Base-by-base conservation (phyloP, 2,888 invertebrate species). In the Lacanobia wlatinum region DNA sequence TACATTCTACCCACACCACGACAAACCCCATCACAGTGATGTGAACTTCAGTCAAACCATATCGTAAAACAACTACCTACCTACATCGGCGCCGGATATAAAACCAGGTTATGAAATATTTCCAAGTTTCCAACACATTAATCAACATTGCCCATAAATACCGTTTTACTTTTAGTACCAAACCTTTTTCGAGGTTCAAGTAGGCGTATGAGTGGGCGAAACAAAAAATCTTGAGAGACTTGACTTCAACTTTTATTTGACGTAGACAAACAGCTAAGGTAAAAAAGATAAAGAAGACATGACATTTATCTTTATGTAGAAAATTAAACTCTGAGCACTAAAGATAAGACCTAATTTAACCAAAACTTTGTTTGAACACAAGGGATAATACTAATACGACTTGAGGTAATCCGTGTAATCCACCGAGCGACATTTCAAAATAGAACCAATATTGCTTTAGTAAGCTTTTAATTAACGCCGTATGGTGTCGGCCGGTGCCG, bases 101-200 rank as follows among this genome's bases (percentile, higher is more conserved):
- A 50, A 72, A 62, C 7, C 48, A 55, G 53, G 58, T 67, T 67
- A 59, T 28, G 53, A 71, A 59, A 77, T 58, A 34, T 59, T 34
- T 66, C n/a, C 34, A 52, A 28, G 40, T 71, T 67, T 18, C 23
- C 4, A 12, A 16, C 59, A 16, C 48, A 55, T 71, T 60, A 50
- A 66, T 66, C 71, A 65, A n/a, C 34, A 53, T 18, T 18, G 18
- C 14, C 28, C 21, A 62, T 76, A 34, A 53, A 75, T 46, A 52
- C 3, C 23, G 5, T 43, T 59, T 58, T 53, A 21, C 3, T 34
- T 34, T 46, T 28, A 43, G 10, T 52, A 77, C 40, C 0, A 59
- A 59, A 60, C 18, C 23, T 52, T 55, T 62, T 59, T 62, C 12
- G 18, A 40, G 16, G n/a, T 62, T 56, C 12, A 43, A 38, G 59